A percentile compares a stretch with the other conserved stretches of the same genome.
These are phyloP conservation scores for Agrilus mali DNA, from an alignment of 2,888 invertebrate species.

Conservation along the genomic window DNA sequence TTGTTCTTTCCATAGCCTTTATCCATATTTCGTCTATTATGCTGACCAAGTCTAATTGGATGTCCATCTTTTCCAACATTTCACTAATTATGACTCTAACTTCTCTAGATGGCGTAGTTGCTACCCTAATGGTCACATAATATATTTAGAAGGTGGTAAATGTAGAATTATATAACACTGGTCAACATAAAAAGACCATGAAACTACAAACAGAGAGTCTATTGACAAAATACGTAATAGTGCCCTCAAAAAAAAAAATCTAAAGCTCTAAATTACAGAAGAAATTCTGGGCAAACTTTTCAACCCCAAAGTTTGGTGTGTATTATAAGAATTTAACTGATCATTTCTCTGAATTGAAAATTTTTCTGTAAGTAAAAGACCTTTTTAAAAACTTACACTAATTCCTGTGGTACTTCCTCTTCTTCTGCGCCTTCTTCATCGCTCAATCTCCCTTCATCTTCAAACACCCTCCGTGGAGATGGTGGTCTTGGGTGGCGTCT, in stretches of 20 bases:
- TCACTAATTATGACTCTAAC: slow-evolving; percentile 19
- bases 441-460: slow-evolving; percentile 3
- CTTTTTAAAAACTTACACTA: background rate
- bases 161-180: no score
- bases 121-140: background rate
- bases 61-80: slow-evolving; percentile 19
- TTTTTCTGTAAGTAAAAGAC: no score
- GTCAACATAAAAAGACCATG: no score
- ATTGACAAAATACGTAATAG: no score
- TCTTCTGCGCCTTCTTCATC: slow-evolving; percentile 12
- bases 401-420: slow-evolving; percentile 10
- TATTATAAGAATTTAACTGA: no score
- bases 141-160: no score
- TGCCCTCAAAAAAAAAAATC: no score
- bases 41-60: slow-evolving; percentile 13
- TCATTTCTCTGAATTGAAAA: no score
- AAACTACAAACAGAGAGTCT: no score
- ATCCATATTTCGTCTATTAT: slow-evolving; percentile 17
- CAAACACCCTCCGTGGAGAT: background rate
- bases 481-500: slow-evolving; percentile 9
- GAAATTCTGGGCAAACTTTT: no score
- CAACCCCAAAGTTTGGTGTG: no score
- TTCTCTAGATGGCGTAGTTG: slow-evolving; percentile 18
- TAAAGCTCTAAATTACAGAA: no score
- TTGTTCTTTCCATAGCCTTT: slow-evolving; percentile 16